Evolutionary conservation across 2,113 vertebrate genomes (phyloP).

Genomic region (Neodontobutis hainanensis): DNA sequence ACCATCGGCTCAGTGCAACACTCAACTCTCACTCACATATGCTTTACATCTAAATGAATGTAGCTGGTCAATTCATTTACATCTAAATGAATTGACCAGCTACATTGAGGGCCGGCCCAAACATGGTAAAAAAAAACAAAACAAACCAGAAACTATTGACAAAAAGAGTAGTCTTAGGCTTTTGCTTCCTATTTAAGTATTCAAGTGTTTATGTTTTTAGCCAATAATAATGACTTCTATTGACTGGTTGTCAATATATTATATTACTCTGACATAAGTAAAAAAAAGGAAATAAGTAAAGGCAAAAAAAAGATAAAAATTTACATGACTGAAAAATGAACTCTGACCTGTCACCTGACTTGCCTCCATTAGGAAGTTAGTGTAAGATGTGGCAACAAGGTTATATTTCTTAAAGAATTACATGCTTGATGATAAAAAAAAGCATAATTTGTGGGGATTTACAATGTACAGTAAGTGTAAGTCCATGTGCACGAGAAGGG

Average conservation of each 20-base stretch:
- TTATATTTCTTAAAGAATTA: neutral
- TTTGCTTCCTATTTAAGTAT: neutral
- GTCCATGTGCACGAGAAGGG: neutral
- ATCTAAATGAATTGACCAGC: neutral
- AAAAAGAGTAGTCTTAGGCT: neutral
- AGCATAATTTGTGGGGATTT: neutral
- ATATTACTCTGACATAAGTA: too few species aligned
- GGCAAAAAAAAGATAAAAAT: too few species aligned
- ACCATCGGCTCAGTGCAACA: neutral
- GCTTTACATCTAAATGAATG: conserved; percentile 5
- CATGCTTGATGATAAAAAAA: neutral
- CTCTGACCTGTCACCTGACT: too few species aligned
- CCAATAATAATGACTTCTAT: too few species aligned
- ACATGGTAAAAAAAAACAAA: conserved; percentile 5
- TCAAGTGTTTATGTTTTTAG: too few species aligned
- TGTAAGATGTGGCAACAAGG: too few species aligned
- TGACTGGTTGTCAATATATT: too few species aligned
- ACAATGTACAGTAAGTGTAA: neutral
- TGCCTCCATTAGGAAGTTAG: neutral
- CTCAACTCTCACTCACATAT: neutral
- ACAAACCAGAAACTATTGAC: neutral
- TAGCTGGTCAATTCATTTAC: too few species aligned
- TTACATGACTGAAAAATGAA: too few species aligned
- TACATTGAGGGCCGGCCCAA: neutral
- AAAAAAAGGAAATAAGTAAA: too few species aligned